A percentile compares a stretch with the other conserved stretches of the same genome.
Conservation (phyloP, 2,113 vertebrate species). For the Aix galericulata region DNA sequence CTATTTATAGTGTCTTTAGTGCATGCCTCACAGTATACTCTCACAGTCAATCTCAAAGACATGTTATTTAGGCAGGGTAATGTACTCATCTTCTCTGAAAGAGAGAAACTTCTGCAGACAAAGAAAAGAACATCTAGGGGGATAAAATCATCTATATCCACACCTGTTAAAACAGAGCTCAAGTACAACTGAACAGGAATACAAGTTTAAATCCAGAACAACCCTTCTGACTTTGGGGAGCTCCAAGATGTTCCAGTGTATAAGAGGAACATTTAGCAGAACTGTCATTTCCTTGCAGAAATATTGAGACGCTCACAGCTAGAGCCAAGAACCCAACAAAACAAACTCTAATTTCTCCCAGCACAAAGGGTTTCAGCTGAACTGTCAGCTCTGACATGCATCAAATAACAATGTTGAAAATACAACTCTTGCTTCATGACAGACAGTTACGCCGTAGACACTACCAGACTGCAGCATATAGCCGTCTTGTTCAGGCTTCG, state of each 20-base stretch:
- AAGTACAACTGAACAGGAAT: neutral
- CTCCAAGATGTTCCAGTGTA: neutral
- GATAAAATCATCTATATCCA: neutral
- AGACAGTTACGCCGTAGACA: neutral
- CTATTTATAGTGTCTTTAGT: slow-evolving; percentile 61
- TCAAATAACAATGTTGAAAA: slow-evolving; percentile 13
- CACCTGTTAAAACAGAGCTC: neutral
- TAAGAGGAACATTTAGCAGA: neutral
- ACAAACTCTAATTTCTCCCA: neutral
- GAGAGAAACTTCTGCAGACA: slow-evolving; percentile 11
- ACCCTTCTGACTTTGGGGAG: neutral
- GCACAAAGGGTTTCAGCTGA: neutral
- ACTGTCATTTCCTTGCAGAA: neutral
- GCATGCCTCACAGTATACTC: slow-evolving; percentile 14
- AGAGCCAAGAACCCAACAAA: neutral
- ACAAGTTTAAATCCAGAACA: neutral
- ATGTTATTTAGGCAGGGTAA: slow-evolving; percentile 45
- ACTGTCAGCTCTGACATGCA: neutral
- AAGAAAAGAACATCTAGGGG: neutral
- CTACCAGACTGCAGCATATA: neutral
- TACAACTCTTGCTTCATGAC: neutral
- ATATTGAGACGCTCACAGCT: neutral
- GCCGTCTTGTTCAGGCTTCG: neutral
- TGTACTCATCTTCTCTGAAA: neutral
- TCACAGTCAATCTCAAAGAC: slow-evolving; percentile 56